Evolutionary conservation across 2,888 invertebrate species (phyloP), one percentile per base, ranked within the genome.

Genomic region (Mythimna loreyi): DNA sequence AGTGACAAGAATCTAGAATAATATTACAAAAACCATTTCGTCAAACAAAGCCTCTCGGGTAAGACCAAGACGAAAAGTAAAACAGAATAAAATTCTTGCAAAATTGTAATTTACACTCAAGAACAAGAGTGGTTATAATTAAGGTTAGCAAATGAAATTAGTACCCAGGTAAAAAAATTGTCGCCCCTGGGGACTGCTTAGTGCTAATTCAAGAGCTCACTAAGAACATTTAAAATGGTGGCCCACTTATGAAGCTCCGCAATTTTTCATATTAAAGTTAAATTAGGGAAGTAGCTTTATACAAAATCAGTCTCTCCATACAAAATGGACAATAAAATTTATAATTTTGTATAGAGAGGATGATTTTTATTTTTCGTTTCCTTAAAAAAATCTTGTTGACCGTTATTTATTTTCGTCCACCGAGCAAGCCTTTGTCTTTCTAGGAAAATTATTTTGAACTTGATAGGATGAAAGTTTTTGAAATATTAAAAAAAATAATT

Each of bases 81-180:
- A 58, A 58, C 43, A 49, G 49, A 55, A n/a, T 50, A 70, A 40
- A n/a, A n/a, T 36, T 36, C 33, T 36, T 36, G 49, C 53, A 53
- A 60, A 78, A 57, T 60, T 57, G 65, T 65, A 61, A 73, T 65
- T 73, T 73, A 57, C 43, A 45, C 47, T 52, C 25, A 43, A 52
- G 28, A 53, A 43, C 28, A 33, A 56, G 33, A 57, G 33, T 40
- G 36, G 45, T 60, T 47, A 23, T 57, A 53, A 79, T 66, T 50
- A 49, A 49, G 43, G 49, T 57, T 49, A 45, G 49, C 47, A 58
- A 79, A 74, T 61, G 67, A 66, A 79, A 79, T 74, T 62, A 78
- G 73, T 63, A 67, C 40, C 36, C 47, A 21, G 23, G 45, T 25
- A 23, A 75, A 73, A 67, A 79, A 2, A 49, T 19, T 16, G 28